phyloP scores from a whole-genome alignment of 1,140 invertebrate genomes.

The Gryllus bimaculatus region DNA sequence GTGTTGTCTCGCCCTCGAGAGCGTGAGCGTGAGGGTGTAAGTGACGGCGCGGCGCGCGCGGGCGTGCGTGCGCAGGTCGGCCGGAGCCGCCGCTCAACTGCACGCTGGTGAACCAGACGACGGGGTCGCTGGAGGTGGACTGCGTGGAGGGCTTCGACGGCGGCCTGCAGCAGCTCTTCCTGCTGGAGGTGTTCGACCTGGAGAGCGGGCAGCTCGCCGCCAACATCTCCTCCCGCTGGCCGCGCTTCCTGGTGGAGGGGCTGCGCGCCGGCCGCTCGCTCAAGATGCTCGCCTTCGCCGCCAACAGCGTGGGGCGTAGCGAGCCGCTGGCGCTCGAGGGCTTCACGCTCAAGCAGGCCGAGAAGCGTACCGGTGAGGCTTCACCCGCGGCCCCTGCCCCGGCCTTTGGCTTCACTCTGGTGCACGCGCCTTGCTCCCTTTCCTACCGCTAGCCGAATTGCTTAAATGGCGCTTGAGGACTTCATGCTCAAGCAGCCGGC shows the following conservation, averaged over 20 bases:
- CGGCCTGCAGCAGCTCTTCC: conserved; percentile 58
- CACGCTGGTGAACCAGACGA: conserved; percentile 66
- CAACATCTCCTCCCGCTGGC: conserved; percentile 55
- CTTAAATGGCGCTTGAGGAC: no score
- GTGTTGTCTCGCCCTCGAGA: neutral
- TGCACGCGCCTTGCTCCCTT: no score
- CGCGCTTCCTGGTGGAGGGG: conserved; percentile 55
- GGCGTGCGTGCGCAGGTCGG: conserved; percentile 37
- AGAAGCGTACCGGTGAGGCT: conserved; percentile 66
- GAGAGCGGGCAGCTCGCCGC: conserved; percentile 40
- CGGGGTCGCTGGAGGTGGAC: conserved; percentile 65
- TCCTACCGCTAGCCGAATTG: no score
- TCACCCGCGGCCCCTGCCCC: no score
- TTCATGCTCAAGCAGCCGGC: no score
- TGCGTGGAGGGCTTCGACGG: conserved; percentile 74
- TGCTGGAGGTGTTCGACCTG: conserved; percentile 26
- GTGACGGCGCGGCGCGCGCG: neutral
- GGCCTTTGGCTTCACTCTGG: no score
- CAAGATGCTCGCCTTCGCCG: conserved; percentile 62
- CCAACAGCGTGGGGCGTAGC: conserved; percentile 76
- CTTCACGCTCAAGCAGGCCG: conserved; percentile 61
- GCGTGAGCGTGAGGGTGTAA: neutral
- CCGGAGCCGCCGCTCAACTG: conserved; percentile 73
- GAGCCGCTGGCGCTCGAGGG: conserved; percentile 52
- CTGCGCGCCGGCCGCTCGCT: conserved; percentile 58